Conservation (phyloP, 2,113 vertebrate species). For the Sceloporus tristichus region DNA sequence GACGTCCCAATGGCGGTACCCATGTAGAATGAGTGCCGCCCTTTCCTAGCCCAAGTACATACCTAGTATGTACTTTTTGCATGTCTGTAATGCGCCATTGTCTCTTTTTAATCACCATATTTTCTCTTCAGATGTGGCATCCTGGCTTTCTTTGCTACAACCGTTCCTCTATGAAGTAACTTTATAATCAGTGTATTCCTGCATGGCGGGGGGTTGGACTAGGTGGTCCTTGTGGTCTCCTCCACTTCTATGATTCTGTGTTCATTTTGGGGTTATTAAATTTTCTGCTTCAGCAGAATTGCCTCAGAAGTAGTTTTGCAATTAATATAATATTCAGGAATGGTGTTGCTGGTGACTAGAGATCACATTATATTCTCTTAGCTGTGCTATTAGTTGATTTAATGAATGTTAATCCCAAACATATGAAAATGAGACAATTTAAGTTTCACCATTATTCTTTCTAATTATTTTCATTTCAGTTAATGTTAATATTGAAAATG, state of each 20-base stretch:
- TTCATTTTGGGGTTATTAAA: no score
- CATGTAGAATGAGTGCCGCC: no score
- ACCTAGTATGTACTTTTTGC: no score
- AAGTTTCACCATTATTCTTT: background rate
- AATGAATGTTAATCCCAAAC: background rate
- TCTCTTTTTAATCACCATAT: background rate
- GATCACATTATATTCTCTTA: background rate
- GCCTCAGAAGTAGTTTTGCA: no score
- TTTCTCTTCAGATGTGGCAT: slow-evolving; percentile 4
- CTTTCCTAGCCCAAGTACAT: no score
- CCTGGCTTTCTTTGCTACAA: background rate
- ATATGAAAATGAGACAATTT: background rate
- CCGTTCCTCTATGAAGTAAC: background rate
- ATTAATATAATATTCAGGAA: background rate
- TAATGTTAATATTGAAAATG: slow-evolving; percentile 13
- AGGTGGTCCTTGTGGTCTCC: no score
- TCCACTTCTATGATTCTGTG: no score
- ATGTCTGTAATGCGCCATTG: no score
- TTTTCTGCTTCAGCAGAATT: no score
- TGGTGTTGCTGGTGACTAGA: background rate
- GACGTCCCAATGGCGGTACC: no score
- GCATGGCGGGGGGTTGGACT: no score
- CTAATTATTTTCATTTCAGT: slow-evolving; percentile 3
- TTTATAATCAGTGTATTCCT: no score
- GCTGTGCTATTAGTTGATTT: background rate